A percentile compares a stretch with the other conserved stretches of the same genome.
Evolutionary conservation across 2,888 invertebrate species (phyloP).

Genomic region (Peribatodes rhomboidaria): DNA sequence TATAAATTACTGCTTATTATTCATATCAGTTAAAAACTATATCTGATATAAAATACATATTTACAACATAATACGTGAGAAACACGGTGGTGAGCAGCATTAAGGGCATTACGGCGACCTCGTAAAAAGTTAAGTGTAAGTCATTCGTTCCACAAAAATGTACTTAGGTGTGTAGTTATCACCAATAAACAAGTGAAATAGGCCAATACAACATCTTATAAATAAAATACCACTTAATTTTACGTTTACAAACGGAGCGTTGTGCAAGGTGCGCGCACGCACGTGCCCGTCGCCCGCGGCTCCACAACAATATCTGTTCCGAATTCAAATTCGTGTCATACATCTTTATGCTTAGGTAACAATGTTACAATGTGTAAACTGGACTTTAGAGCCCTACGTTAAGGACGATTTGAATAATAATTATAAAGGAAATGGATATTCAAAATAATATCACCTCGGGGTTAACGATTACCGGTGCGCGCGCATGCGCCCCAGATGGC

Average conservation of each 20-base stretch:
- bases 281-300: slow-evolving; percentile 82
- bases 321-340: slow-evolving; percentile 85
- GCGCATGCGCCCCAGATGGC: slow-evolving; percentile 85
- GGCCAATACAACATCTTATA: slow-evolving; percentile 61
- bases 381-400: slow-evolving; percentile 73
- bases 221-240: slow-evolving; percentile 72
- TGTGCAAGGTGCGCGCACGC: slow-evolving; percentile 83
- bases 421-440: slow-evolving; percentile 83
- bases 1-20: slow-evolving; percentile 32
- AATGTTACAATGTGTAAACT: slow-evolving; percentile 69
- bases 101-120: slow-evolving; percentile 44
- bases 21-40: slow-evolving; percentile 37
- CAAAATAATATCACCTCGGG: slow-evolving; percentile 86
- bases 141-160: slow-evolving; percentile 48
- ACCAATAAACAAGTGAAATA: slow-evolving; percentile 54
- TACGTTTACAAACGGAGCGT: slow-evolving; percentile 66
- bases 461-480: slow-evolving; percentile 86
- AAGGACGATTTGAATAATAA: slow-evolving; percentile 81
- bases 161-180: slow-evolving; percentile 48
- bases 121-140: slow-evolving; percentile 47
- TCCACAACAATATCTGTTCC: slow-evolving; percentile 77
- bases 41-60: slow-evolving; percentile 38
- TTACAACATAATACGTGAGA: slow-evolving; percentile 43
- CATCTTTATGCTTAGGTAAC: slow-evolving; percentile 74
- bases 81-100: slow-evolving; percentile 38